Evolutionary conservation across 2,797 vertebrate species (phyloP), one percentile per base, ranked within the genome.

Genomic region (Falco naumanni): DNA sequence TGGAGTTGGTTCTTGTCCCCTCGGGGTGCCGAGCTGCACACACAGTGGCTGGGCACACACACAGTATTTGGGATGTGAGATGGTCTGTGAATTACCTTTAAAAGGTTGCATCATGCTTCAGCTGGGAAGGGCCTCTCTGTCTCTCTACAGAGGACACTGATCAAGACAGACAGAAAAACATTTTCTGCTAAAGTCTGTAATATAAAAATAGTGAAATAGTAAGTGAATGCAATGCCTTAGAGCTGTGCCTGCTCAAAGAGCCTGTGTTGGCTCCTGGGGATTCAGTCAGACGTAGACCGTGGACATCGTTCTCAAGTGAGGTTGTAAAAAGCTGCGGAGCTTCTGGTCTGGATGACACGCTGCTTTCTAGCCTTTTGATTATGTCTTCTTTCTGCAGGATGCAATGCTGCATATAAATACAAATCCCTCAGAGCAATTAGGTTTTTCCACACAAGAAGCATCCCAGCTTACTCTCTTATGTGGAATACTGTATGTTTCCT

Each of bases 381-480:
- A 0, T 39, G 19, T 37, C 60, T 81, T 78, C 37, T 78, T 92
- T 63, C 84, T 71, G 54, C 47, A 81, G 60, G 45, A 41, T 79
- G 47, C 41, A 87, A 79, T 80, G 50, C 43, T 92, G 43, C 25
- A 80, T 57, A 53, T 85, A 70, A 86, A 88, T 34, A 71, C n/a
- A 66, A 79, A 75, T 72, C 43, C 19, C 56, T 74, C 77, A 34
- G 57, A 90, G 37, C 39, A 66, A 39, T 65, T 59, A 24, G 16
- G 39, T 70, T 95, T 89, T 90, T 89, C 33, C 37, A 34, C 9
- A 11, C 20, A 34, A 71, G 10, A 50, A 61, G 11, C 39, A 65
- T 60, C 34, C 29, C 57, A 81, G 16, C 54, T 84, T 76, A 43
- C n/a, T 54, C 25, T 87, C 16, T 61, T 66, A 4, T 50, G 29